phyloP scores from a whole-genome alignment of 1,140 invertebrate genomes.

The Zaprionus taronus region DNA sequence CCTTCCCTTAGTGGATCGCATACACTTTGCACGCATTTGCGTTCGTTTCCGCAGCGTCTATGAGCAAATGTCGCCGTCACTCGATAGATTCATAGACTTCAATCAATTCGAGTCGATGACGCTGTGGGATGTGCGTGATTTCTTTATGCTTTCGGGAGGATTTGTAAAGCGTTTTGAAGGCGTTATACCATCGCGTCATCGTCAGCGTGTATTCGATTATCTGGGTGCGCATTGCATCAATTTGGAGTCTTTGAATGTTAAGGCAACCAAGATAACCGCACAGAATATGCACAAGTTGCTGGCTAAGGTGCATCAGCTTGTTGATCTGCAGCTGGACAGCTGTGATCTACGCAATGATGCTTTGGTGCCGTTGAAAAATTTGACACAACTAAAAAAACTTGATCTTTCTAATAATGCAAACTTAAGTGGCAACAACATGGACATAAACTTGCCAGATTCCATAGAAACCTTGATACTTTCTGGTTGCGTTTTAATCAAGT shows the following conservation, averaged over 20 bases:
- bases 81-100: conserved; percentile 38
- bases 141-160: conserved; percentile 55
- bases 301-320: conserved; percentile 17
- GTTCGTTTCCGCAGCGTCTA: conserved; percentile 51
- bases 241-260: conserved; percentile 34
- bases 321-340: conserved; percentile 8
- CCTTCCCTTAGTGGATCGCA: conserved; percentile 39
- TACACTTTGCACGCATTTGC: conserved; percentile 58
- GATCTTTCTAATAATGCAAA: conserved; percentile 28
- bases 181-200: conserved; percentile 12
- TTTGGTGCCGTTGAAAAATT: conserved; percentile 12
- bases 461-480: conserved; percentile 39
- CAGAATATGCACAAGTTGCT: conserved; percentile 43
- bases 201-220: conserved; percentile 47
- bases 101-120: conserved; percentile 40
- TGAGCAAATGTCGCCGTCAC: conserved; percentile 1
- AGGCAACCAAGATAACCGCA: background rate
- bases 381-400: conserved; percentile 41
- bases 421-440: conserved; percentile 28
- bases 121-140: conserved; percentile 64
- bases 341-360: conserved; percentile 14
- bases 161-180: conserved; percentile 42
- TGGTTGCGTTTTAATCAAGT: conserved; percentile 1
- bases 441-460: conserved; percentile 12
- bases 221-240: conserved; percentile 43